A percentile compares a stretch with the other conserved stretches of the same genome.
Conservation (phyloP, 2,113 vertebrate species). For the human region DNA sequence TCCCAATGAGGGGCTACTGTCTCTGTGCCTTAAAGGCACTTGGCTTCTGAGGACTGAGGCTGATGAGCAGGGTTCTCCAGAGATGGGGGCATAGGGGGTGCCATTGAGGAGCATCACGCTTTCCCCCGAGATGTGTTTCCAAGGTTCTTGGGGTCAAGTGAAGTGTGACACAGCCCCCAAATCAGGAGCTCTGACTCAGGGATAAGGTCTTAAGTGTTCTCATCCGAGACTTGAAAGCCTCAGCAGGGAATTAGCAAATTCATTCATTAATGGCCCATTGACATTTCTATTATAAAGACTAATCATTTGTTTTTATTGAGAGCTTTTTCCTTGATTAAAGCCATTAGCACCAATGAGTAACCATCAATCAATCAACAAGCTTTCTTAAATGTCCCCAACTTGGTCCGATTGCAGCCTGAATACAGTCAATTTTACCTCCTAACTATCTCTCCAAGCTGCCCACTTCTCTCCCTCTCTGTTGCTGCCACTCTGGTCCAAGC, state of each 20-base stretch:
- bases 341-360: slow-evolving; percentile 61
- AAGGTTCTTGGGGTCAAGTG: background rate
- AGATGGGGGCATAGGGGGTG: background rate
- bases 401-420: background rate
- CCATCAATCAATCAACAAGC: slow-evolving; percentile 65
- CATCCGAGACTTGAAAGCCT: slow-evolving; percentile 11
- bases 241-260: slow-evolving; percentile 45
- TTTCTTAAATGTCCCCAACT: slow-evolving; percentile 22
- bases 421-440: background rate
- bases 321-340: slow-evolving; percentile 70
- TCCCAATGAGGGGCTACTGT: background rate
- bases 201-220: background rate
- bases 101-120: background rate
- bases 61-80: background rate
- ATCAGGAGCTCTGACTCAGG: background rate
- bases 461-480: background rate
- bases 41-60: background rate
- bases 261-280: slow-evolving; percentile 63
- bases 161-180: background rate
- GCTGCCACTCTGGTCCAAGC: background rate
- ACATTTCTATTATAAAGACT: slow-evolving; percentile 68
- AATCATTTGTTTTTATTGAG: slow-evolving; percentile 78
- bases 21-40: background rate
- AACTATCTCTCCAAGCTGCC: background rate
- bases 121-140: background rate